A percentile compares a stretch with the other conserved stretches of the same genome.
Conservation (phyloP, 2,113 vertebrate genomes). For the Passer domesticus region DNA sequence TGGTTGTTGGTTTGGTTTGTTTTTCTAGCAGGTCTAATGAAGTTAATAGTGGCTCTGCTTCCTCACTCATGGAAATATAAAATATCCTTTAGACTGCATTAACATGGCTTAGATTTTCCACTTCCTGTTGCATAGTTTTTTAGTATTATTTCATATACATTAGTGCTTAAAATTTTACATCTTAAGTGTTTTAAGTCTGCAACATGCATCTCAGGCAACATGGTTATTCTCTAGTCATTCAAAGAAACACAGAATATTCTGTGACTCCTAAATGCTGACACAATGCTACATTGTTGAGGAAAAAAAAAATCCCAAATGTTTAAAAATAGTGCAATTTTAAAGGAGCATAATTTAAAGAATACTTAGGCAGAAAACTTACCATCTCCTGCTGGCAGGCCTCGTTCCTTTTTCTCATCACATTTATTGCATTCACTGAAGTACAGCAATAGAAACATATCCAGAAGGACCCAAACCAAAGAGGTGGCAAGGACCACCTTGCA, state of each 20-base stretch:
- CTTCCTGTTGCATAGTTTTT: not conserved
- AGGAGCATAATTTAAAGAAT: not conserved
- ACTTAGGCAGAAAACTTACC: conserved; percentile 69
- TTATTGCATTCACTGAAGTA: conserved; percentile 99
- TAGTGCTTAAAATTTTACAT: not conserved
- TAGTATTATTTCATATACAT: not conserved
- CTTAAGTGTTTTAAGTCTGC: not conserved
- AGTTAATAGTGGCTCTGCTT: not conserved
- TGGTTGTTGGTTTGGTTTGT: not conserved
- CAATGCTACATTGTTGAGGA: not conserved
- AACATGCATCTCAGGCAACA: not conserved
- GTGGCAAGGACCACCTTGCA: conserved; percentile 99
- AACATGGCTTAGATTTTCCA: not conserved
- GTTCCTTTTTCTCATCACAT: conserved; percentile 94
- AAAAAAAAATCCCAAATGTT: not conserved
- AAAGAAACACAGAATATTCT: not conserved
- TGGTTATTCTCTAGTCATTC: not conserved
- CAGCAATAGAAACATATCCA: conserved; percentile 98
- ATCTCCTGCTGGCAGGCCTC: conserved; percentile 87
- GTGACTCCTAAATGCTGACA: not conserved
- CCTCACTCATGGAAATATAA: not conserved
- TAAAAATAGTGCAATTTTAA: not conserved
- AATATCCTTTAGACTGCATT: not conserved
- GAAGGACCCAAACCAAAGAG: conserved; percentile 97
- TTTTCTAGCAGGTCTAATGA: not conserved